Conservation (phyloP, 1,140 invertebrate genomes). For the Oryctes rhinoceros region DNA sequence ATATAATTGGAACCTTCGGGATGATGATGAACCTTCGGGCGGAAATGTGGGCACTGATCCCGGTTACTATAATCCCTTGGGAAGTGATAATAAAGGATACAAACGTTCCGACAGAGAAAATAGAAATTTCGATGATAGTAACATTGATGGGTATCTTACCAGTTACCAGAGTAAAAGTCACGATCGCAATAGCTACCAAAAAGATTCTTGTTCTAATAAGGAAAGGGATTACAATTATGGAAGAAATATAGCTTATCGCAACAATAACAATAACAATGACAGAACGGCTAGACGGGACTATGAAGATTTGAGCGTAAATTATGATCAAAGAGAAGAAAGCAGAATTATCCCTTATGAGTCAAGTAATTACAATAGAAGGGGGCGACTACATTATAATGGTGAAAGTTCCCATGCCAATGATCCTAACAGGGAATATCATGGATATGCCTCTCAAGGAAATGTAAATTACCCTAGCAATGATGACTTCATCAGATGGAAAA, state of each 20-base stretch:
- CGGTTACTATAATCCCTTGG: background rate
- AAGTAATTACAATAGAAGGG: background rate
- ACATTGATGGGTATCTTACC: constrained; percentile 15
- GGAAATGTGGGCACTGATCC: background rate
- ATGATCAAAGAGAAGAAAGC: background rate
- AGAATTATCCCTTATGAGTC: background rate
- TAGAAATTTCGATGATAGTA: constrained; percentile 21
- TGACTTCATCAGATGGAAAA: constrained; percentile 13
- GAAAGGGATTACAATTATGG: background rate
- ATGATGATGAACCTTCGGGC: too few relatives aligned
- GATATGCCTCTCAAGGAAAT: background rate
- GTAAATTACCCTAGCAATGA: background rate
- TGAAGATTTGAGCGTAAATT: background rate
- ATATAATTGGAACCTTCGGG: background rate
- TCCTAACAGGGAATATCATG: background rate
- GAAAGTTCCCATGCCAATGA: background rate
- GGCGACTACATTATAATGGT: background rate
- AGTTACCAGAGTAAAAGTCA: background rate
- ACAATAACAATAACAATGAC: background rate
- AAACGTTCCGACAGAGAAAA: background rate
- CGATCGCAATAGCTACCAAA: background rate
- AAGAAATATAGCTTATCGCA: background rate
- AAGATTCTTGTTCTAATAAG: background rate
- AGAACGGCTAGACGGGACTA: background rate
- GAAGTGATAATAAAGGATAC: background rate